Percentiles rank a stretch among this genome's conserved stretches.
Evolutionary conservation across 2,113 vertebrate species (phyloP).

Genomic region (Myrmecobius fasciatus): DNA sequence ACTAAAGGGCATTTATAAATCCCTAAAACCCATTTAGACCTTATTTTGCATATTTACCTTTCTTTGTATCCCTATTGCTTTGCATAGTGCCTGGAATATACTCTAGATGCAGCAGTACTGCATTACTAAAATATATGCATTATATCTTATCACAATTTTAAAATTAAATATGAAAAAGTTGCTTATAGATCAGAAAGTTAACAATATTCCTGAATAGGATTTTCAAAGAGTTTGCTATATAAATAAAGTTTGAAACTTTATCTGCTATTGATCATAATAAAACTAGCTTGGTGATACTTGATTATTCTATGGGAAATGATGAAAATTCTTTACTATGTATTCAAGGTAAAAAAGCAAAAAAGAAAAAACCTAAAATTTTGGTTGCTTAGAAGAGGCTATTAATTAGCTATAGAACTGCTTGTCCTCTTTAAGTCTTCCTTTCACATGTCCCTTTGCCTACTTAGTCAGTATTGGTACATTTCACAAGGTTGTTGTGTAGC

Average conservation of each 20-base stretch:
- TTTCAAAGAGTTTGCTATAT: not conserved
- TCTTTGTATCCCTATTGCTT: not conserved
- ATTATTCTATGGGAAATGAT: not conserved
- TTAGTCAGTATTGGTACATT: not conserved
- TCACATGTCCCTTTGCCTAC: constrained; percentile 16
- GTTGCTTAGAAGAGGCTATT: not conserved
- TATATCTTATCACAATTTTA: not conserved
- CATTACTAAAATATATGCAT: not conserved
- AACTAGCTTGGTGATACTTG: constrained; percentile 40
- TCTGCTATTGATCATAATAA: constrained; percentile 58
- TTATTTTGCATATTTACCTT: constrained; percentile 38
- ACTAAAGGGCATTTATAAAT: constrained; percentile 68
- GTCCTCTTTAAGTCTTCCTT: constrained; percentile 32
- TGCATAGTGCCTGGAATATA: not conserved
- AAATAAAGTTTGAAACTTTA: constrained; percentile 7
- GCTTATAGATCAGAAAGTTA: not conserved
- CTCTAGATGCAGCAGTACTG: not conserved
- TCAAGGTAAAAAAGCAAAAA: constrained; percentile 18
- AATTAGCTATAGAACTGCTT: constrained; percentile 6
- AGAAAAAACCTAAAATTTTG: not conserved
- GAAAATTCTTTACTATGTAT: not conserved
- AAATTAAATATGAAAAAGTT: constrained; percentile 30
- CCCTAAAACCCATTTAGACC: constrained; percentile 1
- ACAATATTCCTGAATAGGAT: not conserved
- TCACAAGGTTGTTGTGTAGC: not conserved